These are phyloP conservation scores for Meiosimyza platycephala DNA, from an alignment of 2,888 invertebrate species.

Conservation along the genomic window DNA sequence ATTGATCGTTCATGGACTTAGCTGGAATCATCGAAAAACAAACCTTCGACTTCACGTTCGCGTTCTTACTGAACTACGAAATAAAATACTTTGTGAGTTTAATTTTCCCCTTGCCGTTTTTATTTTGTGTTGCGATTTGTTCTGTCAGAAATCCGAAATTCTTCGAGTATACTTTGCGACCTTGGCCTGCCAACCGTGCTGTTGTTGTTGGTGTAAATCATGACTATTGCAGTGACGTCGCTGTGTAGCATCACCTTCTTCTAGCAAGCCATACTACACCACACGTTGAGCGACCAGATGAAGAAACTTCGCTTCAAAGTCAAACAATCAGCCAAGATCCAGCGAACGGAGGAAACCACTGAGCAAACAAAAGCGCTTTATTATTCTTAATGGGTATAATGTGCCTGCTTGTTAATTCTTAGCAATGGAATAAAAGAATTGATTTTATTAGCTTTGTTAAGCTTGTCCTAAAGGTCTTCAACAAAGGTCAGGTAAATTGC, in stretches of 20 bases:
- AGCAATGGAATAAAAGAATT: slow-evolving; percentile 46
- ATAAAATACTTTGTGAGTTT: background rate
- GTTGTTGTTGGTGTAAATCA: slow-evolving; percentile 12
- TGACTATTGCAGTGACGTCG: slow-evolving; percentile 32
- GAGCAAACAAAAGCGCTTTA: slow-evolving; percentile 51
- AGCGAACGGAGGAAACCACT: slow-evolving; percentile 23
- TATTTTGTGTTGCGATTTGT: background rate
- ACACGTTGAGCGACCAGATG: background rate
- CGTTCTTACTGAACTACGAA: background rate
- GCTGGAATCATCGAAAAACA: slow-evolving; percentile 17
- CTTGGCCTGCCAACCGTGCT: slow-evolving; percentile 19
- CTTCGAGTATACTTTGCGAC: slow-evolving; percentile 21
- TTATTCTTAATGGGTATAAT: slow-evolving; percentile 53
- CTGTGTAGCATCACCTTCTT: background rate
- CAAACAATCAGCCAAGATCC: background rate
- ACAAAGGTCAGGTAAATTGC: slow-evolving; percentile 45
- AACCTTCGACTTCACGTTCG: background rate
- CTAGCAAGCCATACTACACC: background rate
- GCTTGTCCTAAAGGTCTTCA: slow-evolving; percentile 42
- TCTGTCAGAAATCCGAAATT: slow-evolving; percentile 11
- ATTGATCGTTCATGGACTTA: slow-evolving; percentile 44
- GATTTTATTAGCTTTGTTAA: slow-evolving; percentile 50
- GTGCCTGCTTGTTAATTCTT: slow-evolving; percentile 17
- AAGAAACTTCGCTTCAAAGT: too few relatives aligned
- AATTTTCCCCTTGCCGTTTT: background rate